Percentiles rank a stretch among this genome's conserved stretches.
Evolutionary conservation across 2,113 vertebrate genomes (phyloP).

Genomic region (Lasiurus borealis): DNA sequence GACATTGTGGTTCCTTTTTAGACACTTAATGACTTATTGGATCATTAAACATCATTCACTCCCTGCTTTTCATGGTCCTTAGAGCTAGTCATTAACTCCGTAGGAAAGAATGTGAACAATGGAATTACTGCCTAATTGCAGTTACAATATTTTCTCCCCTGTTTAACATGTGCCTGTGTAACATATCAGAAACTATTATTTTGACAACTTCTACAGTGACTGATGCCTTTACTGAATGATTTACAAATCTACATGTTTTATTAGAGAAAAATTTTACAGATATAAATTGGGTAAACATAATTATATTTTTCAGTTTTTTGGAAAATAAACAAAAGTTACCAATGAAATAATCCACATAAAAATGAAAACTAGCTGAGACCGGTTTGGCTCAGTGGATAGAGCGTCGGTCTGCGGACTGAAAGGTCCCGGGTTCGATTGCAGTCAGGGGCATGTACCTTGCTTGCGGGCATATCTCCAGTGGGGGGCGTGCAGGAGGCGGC

Average conservation of each 20-base stretch:
- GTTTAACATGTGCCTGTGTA: constrained; percentile 58
- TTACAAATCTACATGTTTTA: constrained; percentile 7
- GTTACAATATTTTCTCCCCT: constrained; percentile 64
- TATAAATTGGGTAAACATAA: not conserved
- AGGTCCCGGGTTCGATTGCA: too few relatives aligned
- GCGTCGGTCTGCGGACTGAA: too few relatives aligned
- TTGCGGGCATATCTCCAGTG: too few relatives aligned
- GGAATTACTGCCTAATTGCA: constrained; percentile 70
- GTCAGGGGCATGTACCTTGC: too few relatives aligned
- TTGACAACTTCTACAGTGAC: constrained; percentile 1
- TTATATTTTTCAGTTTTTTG: not conserved
- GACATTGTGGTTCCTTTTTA: constrained; percentile 68
- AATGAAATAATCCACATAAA: not conserved
- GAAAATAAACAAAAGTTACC: not conserved
- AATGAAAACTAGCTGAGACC: not conserved
- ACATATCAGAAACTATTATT: constrained; percentile 41
- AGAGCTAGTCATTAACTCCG: constrained; percentile 67
- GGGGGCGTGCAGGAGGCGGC: too few relatives aligned
- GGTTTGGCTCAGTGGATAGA: too few relatives aligned
- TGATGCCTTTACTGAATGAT: not conserved
- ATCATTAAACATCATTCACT: constrained; percentile 74
- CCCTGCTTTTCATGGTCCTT: constrained; percentile 62
- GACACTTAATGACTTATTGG: constrained; percentile 72
- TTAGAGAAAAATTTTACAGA: not conserved
- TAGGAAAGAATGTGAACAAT: constrained; percentile 63